Conservation (phyloP, 2,113 vertebrate species). For the Capreolus pygargus region DNA sequence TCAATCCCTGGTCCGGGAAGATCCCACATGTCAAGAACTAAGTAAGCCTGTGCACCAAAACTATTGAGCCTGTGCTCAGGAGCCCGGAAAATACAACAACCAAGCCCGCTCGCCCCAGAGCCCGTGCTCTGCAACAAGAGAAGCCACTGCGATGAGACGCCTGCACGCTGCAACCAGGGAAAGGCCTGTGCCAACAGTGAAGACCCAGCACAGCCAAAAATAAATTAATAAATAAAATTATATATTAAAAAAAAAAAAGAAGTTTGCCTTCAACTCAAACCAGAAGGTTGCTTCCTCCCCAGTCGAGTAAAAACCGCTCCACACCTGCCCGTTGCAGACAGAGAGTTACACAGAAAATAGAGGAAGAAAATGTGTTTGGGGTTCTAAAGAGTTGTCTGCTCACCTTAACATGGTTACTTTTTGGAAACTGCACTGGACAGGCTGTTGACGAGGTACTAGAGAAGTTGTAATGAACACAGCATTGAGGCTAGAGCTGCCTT, state of each 20-base stretch:
- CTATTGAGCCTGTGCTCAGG: not conserved
- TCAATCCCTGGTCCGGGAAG: not conserved
- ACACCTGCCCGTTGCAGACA: constrained; percentile 33
- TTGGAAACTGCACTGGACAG: constrained; percentile 74
- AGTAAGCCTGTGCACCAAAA: not conserved
- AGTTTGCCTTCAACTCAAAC: not conserved
- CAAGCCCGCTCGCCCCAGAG: not conserved
- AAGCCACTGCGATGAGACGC: not conserved
- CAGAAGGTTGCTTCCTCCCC: not conserved
- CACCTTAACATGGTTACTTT: constrained; percentile 72
- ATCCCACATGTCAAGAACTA: not conserved
- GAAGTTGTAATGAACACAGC: constrained; percentile 61
- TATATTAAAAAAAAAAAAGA: not conserved
- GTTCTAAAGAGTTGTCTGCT: constrained; percentile 78
- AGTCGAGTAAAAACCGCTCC: not conserved
- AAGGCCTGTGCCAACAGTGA: not conserved
- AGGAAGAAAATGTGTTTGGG: constrained; percentile 76
- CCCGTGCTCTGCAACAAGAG: accelerated
- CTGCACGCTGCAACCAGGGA: not conserved
- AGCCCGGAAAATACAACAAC: not conserved
- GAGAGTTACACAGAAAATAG: constrained; percentile 71
- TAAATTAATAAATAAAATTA: not conserved
- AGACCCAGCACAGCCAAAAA: not conserved
- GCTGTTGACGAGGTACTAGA: constrained; percentile 61
- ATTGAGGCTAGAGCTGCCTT: constrained; percentile 67